Base-by-base conservation (phyloP, 2,797 vertebrate genomes). In the Sylvia borin region DNA sequence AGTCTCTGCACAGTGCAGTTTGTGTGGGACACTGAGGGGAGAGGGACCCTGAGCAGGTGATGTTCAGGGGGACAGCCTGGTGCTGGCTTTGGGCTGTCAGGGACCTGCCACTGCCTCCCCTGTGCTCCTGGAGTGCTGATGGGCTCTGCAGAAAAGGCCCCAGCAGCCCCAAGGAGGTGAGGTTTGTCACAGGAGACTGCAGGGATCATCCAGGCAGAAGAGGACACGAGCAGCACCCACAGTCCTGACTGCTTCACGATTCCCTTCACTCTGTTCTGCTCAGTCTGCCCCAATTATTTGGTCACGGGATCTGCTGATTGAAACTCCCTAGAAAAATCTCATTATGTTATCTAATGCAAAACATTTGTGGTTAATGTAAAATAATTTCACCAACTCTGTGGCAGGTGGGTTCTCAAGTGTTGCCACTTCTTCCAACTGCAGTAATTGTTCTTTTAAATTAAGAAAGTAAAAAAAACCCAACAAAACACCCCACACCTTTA, bases 381-480 rank as follows among this genome's bases (percentile, higher is more conserved):
- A 47, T 22, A 67, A 16, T 65, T 80, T 42, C n/a, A 55, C 21
- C 26, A 75, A 1, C 14, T 65, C 50, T 83, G 50, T 36, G 79
- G 66, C 87, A 75, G 76, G 62, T 78, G 51, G 32, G 17, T 31
- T 83, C 80, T 45, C 68, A 91, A 71, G 77, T 29, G 13, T 54
- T 88, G 36, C 54, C 14, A 24, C 43, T n/a, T 1, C 5, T 83
- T 94, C n/a, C 36, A 54, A 75, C 72, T n/a, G 51, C 55, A 85
- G 9, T 57, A 72, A 74, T 54, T 82, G 42, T 40, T 48, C 57
- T 93, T 91, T 71, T 81, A 72, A 90, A 93, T 66, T 38, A 90
- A n/a, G 31, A 29, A 74, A 54, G n/a, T 34, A 11, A 11, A 36
- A 75, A 62, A 82, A 57, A 12, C 40, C 13, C 17, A 48, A 24